phyloP scores from a whole-genome alignment of 2,113 vertebrate genomes.

The Pheucticus melanocephalus region DNA sequence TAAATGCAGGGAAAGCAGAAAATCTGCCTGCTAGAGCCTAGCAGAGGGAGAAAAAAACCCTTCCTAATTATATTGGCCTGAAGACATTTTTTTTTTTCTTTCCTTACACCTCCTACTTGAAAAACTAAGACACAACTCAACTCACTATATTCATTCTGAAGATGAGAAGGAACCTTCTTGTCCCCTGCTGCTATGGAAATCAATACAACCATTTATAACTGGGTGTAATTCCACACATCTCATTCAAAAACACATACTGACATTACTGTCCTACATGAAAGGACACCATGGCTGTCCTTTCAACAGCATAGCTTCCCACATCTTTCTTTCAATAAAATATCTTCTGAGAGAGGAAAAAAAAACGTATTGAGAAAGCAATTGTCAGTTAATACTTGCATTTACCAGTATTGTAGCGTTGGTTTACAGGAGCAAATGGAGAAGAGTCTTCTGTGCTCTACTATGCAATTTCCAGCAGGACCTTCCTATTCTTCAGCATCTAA shows the following conservation, averaged over 20 bases:
- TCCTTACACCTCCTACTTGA: background rate
- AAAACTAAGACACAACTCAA: background rate
- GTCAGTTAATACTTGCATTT: background rate
- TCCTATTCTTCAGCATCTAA: background rate
- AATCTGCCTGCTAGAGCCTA: background rate
- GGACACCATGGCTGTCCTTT: background rate
- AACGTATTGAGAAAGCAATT: background rate
- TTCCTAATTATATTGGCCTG: background rate
- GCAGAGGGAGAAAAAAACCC: background rate
- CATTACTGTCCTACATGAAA: background rate
- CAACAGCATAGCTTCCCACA: background rate
- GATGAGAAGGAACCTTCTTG: background rate
- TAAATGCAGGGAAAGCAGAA: background rate
- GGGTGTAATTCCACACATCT: background rate
- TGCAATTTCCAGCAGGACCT: background rate
- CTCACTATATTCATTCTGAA: background rate
- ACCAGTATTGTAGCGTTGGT: rapidly evolving
- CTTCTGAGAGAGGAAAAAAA: background rate
- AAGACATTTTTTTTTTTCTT: background rate
- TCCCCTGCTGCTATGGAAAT: background rate
- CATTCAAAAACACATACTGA: background rate
- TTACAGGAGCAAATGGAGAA: background rate
- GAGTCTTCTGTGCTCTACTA: background rate
- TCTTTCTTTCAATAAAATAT: background rate
- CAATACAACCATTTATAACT: background rate